Base-by-base conservation (phyloP, 2,113 vertebrate genomes). In the Rhipidura dahli region DNA sequence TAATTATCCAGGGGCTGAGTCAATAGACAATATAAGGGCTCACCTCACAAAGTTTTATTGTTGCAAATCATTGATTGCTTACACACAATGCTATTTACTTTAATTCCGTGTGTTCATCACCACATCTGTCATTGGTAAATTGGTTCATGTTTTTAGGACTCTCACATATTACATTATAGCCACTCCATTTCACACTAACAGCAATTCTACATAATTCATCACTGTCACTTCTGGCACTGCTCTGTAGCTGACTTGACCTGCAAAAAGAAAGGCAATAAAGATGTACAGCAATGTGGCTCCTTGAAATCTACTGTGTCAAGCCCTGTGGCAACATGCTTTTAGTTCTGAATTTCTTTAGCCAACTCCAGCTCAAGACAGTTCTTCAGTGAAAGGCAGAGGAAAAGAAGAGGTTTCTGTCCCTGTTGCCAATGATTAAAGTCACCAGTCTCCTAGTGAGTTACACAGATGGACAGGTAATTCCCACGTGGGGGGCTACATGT, bases 101-200 rank as follows among this genome's bases (percentile, higher is more conserved):
- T 91, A 93, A 97, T 96, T 96, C 68, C 64, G 93, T 23, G 31
- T 1, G 10, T 95, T 95, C 84, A 89, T 96, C 91, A 93, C 86
- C 86, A 84, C 85, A 83, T 87, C 57, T 89, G 89, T 96, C 95
- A 88, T 18, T 76, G 69, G 50, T 53, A 91, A 96, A 95, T 94
- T 94, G 76, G 87, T 49, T 96, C 93, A 87, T 93, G 89, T 90
- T 96, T 96, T 95, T 87, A 92, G 97, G 91, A 91, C 79, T 37
- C 78, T 95, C 95, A 83, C 93, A 97, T 96, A 96, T 97, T 94
- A 96, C 71, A 88, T 96, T 97, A 88, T 49, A 95, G 81, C 64
- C 89, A 96, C 75, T 94, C 85, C 78, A 94, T 97, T 98, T 97
- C 94, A 94, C 95, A 77, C 51, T 89, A 95, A 87, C 31, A 96